Conservation (phyloP, 30 jellyfish, hydroid and myxozoan species). For the Hydractinia echinata region DNA sequence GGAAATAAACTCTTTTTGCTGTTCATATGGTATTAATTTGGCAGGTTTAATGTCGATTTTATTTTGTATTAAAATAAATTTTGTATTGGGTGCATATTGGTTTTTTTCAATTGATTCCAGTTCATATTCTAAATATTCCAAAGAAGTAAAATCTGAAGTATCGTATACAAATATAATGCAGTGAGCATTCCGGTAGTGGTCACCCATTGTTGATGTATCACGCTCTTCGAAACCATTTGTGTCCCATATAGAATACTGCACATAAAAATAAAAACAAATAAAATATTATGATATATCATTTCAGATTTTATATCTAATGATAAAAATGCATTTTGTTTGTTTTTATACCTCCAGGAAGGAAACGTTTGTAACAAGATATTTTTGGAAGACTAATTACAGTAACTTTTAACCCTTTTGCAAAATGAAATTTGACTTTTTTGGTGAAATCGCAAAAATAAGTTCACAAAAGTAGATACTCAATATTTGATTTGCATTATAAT, state of each 20-base stretch:
- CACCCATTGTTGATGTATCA: constrained; percentile 25
- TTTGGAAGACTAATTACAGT: too few species aligned
- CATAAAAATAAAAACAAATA: not conserved
- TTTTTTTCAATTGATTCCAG: constrained; percentile 23
- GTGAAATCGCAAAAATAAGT: too few species aligned
- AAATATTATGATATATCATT: too few species aligned
- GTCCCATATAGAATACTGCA: constrained; percentile 38
- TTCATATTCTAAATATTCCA: constrained; percentile 32
- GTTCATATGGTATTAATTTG: constrained; percentile 20
- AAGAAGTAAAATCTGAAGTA: constrained; percentile 20
- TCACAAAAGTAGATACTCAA: too few species aligned
- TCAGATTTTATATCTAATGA: too few species aligned
- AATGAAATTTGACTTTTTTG: too few species aligned
- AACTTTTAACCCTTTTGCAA: too few species aligned
- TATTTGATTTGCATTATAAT: too few species aligned
- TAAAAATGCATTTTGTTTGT: too few species aligned
- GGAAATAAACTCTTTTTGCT: constrained; percentile 23
- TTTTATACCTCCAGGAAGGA: too few species aligned
- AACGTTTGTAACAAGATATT: too few species aligned
- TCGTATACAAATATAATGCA: constrained; percentile 29
- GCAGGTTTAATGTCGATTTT: constrained; percentile 27
- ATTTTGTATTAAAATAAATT: constrained; percentile 20
- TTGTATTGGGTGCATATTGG: constrained; percentile 28
- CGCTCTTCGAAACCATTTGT: constrained; percentile 29
- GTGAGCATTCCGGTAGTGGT: constrained; percentile 40